Conservation (phyloP, 2,113 vertebrate genomes). For the Calonectris borealis region DNA sequence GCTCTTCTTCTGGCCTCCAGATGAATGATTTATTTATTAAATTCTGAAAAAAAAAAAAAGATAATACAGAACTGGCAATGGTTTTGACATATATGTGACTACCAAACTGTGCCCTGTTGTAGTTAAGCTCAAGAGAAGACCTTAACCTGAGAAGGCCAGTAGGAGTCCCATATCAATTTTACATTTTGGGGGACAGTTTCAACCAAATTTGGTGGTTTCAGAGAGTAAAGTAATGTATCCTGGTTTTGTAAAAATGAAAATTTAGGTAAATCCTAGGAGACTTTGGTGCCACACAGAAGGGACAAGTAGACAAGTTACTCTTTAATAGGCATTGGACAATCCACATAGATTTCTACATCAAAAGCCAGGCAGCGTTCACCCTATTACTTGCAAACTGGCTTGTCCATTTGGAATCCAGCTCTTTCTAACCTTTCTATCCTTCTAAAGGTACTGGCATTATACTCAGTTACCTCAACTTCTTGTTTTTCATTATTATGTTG, state of each 20-base stretch:
- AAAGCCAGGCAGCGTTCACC: not conserved
- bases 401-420: not conserved
- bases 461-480: not conserved
- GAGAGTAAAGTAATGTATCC: not conserved
- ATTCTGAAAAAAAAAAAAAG: not conserved
- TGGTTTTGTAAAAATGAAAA: not conserved
- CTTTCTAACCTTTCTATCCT: not conserved
- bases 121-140: not conserved
- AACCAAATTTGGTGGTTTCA: not conserved
- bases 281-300: not conserved
- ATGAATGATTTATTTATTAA: not conserved
- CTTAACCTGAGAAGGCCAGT: not conserved
- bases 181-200: not conserved
- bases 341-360: not conserved
- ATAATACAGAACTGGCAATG: not conserved
- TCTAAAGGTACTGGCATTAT: not conserved
- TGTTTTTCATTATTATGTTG: not conserved
- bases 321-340: not conserved
- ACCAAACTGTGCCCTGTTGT: not conserved
- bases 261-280: not conserved
- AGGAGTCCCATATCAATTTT: not conserved
- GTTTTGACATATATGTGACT: not conserved
- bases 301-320: not conserved
- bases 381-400: not conserved
- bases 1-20: not conserved